phyloP scores from a whole-genome alignment of 2,888 invertebrate species.

The Rhopalosiphum nymphaeae region DNA sequence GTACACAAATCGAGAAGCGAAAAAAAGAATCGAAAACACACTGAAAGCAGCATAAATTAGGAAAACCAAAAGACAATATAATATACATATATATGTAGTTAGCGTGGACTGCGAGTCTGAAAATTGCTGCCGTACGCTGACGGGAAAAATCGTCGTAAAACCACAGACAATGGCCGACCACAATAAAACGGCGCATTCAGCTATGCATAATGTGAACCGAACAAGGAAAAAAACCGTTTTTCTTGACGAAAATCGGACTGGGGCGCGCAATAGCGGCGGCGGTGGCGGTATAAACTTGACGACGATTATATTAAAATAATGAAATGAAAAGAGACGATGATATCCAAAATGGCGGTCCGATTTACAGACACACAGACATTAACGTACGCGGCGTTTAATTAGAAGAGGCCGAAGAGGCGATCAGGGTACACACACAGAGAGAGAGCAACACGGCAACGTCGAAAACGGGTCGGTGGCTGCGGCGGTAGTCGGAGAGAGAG shows the following conservation, averaged over 20 bases:
- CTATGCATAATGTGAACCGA: background rate
- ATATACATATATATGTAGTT: background rate
- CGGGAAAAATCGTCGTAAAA: background rate
- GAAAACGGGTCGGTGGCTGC: slow-evolving; percentile 37
- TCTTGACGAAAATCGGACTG: background rate
- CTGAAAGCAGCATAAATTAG: background rate
- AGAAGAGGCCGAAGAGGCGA: slow-evolving; percentile 43
- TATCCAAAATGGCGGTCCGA: slow-evolving; percentile 61
- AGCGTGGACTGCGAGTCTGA: background rate
- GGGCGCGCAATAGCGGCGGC: background rate
- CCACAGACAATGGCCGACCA: background rate
- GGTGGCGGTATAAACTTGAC: background rate
- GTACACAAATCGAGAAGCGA: background rate
- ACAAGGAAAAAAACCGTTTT: background rate
- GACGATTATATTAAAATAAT: slow-evolving; percentile 15
- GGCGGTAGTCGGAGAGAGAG: background rate
- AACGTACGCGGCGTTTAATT: slow-evolving; percentile 45
- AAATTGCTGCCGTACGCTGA: background rate
- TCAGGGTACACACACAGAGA: background rate
- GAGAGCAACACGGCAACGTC: slow-evolving; percentile 53
- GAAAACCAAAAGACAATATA: background rate
- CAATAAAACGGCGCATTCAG: background rate
- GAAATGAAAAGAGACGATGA: slow-evolving; percentile 42
- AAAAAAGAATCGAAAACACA: background rate
- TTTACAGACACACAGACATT: slow-evolving; percentile 25